Base-by-base conservation (phyloP, 2,797 vertebrate species). In the Dallia pectoralis region DNA sequence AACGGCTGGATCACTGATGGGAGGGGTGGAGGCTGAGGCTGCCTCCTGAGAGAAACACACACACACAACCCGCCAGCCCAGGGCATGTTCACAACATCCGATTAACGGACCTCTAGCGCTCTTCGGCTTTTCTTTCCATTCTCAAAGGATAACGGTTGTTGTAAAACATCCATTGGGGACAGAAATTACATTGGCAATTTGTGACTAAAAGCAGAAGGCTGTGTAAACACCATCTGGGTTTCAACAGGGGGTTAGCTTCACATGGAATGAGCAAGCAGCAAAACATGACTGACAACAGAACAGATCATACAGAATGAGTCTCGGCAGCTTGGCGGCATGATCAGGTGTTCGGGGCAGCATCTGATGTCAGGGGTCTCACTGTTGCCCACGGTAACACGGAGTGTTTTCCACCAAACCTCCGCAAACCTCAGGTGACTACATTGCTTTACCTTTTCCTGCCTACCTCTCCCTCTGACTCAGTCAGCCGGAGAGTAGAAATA, bases 21-120 rank as follows among this genome's bases (percentile, higher is more conserved):
- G 89, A 5, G 96, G 96, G 77, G 95, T 96, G 25, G 95, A 94
- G 9, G 96, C 97, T 11, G 97, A 97, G 32, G 97, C 97, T 0
- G 94, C 94, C 81, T 99, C 97, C 97, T 99, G 84, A 36, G 74
- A 66, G 69, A 80, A 36, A 62, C 11, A 3, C 67, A 71, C n/a
- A 71, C n/a, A 71, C 19, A 74, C 33, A 40, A 2, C 8, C 36
- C 22, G 14, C 25, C 61, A 63, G 16, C 7, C 27, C 25, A 27
- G 0, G 6, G 0, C 25, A 16, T 16, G 29, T 63, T 63, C 5
- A 63, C 6, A 63, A 63, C 61, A 32, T 63, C 61, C 18, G 32
- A 29, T 29, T 32, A n/a, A 4, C 40, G n/a, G 12, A 27, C 67
- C 4, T 9, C 9, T 44, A 44, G 40, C n/a, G n/a, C 9, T 44